phyloP scores from a whole-genome alignment of 2,888 invertebrate species.

The Drosophila neoperkinsi region DNA sequence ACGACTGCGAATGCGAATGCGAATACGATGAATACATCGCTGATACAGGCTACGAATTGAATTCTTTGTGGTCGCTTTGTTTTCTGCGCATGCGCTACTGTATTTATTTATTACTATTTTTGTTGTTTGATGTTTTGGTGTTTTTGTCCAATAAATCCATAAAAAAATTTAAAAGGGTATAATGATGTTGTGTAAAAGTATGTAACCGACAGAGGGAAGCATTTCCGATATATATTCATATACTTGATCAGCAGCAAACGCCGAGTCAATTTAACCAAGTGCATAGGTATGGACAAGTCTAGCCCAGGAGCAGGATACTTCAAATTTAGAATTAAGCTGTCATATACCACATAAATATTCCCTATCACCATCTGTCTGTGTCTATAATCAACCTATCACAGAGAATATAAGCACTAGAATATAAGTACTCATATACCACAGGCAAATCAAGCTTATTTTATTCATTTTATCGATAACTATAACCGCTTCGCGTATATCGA shows the following conservation, averaged over 20 bases:
- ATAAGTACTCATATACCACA: not conserved
- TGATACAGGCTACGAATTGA: constrained; percentile 24
- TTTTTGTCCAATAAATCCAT: not conserved
- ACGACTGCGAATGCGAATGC: constrained; percentile 1
- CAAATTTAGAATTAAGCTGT: not conserved
- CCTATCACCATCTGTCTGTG: not conserved
- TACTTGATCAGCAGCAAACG: not conserved
- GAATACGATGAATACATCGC: constrained; percentile 11
- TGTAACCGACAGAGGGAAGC: not conserved
- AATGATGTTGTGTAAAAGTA: not conserved
- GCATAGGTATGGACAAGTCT: not conserved
- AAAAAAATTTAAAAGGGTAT: not conserved
- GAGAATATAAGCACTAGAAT: not conserved
- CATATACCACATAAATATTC: not conserved
- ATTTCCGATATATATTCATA: not conserved
- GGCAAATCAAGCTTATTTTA: not conserved
- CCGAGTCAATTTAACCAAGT: not conserved
- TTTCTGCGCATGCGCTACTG: constrained; percentile 75
- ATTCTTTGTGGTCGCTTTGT: constrained; percentile 38
- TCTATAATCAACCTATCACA: not conserved
- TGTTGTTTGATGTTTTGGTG: not conserved
- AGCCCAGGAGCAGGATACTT: not conserved
- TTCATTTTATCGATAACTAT: not conserved
- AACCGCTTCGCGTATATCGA: not conserved
- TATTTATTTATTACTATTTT: constrained; percentile 43